Evolutionary conservation across 2,113 vertebrate genomes (phyloP).

Genomic region (Mormyrus lacerda): DNA sequence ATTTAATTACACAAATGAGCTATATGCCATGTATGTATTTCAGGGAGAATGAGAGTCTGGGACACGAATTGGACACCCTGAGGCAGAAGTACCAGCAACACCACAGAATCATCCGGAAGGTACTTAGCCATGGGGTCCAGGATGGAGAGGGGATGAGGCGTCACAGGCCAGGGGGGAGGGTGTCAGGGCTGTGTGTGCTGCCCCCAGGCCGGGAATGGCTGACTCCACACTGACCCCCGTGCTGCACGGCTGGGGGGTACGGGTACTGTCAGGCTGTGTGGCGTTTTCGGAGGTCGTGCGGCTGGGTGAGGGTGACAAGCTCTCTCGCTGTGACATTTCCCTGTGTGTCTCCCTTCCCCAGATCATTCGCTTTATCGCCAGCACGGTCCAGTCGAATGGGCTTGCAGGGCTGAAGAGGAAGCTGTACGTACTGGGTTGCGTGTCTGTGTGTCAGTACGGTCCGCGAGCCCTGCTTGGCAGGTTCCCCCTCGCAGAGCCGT

Average conservation of each 20-base stretch:
- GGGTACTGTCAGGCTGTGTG: background rate
- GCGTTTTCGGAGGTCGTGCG: background rate
- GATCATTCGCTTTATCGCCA: constrained; percentile 40
- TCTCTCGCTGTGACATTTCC: background rate
- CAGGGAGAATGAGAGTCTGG: constrained; percentile 33
- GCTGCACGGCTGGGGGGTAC: background rate
- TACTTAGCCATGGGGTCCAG: background rate
- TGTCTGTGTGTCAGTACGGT: background rate
- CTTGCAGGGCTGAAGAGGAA: constrained; percentile 32
- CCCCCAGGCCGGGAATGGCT: background rate
- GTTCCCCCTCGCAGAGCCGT: background rate
- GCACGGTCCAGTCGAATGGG: constrained; percentile 32
- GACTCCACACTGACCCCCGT: background rate
- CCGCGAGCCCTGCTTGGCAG: no score
- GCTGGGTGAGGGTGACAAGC: background rate
- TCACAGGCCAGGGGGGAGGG: background rate
- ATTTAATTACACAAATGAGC: background rate
- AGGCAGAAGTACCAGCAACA: constrained; percentile 36
- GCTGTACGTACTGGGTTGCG: constrained; percentile 27
- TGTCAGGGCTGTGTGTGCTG: background rate
- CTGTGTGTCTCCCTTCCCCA: background rate
- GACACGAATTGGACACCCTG: constrained; percentile 32
- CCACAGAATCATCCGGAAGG: constrained; percentile 37
- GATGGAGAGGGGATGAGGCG: background rate
- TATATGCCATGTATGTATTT: background rate